Conservation (phyloP, 2,113 vertebrate genomes). For the Osmerus eperlanus region DNA sequence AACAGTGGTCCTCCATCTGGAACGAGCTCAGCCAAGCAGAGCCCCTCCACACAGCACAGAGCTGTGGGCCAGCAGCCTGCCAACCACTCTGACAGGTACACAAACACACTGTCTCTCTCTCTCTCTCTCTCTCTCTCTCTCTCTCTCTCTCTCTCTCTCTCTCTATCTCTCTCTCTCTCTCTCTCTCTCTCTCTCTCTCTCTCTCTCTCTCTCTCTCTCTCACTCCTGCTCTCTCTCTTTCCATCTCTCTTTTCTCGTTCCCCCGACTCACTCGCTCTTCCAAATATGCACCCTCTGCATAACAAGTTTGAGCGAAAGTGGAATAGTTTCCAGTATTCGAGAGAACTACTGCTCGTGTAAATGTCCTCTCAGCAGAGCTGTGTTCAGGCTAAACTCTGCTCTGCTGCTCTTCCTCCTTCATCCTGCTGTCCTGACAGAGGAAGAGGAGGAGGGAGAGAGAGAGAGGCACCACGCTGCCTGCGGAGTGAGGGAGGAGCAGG, state of each 20-base stretch:
- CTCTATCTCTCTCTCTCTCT: too few species aligned
- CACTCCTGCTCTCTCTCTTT: too few species aligned
- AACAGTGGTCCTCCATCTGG: constrained; percentile 87
- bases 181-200: too few species aligned
- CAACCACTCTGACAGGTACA: constrained; percentile 68
- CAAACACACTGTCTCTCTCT: neutral
- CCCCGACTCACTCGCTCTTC: neutral
- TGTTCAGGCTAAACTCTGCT: constrained; percentile 16
- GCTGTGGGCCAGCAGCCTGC: constrained; percentile 73
- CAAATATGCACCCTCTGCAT: neutral
- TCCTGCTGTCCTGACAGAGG: constrained; percentile 22
- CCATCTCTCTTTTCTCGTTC: too few species aligned
- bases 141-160: too few species aligned
- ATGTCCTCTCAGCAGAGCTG: constrained; percentile 20
- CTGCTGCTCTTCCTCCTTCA: constrained; percentile 28
- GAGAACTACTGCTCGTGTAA: constrained; percentile 5
- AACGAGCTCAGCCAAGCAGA: constrained; percentile 90
- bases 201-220: too few species aligned
- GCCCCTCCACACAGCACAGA: constrained; percentile 87
- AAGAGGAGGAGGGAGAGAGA: neutral
- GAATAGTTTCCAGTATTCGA: neutral
- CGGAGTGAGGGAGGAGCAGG: neutral
- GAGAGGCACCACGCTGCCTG: constrained; percentile 24
- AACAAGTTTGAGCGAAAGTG: constrained; percentile 4
- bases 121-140: too few species aligned